A percentile compares a stretch with the other conserved stretches of the same genome.
These are phyloP conservation scores for Silurus asotus DNA, from an alignment of 2,113 vertebrate species.

Conservation along the genomic window DNA sequence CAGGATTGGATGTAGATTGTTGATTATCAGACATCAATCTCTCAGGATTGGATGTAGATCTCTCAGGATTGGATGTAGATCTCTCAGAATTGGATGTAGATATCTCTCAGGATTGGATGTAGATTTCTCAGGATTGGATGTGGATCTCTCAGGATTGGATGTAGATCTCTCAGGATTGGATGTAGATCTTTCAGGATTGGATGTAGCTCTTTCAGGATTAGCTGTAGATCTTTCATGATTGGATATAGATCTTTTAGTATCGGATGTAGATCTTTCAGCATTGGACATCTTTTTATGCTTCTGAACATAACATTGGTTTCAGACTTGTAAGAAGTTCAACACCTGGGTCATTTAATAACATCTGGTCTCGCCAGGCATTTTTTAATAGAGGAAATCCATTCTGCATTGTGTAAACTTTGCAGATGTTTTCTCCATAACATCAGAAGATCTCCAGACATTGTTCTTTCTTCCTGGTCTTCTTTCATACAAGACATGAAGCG, in stretches of 20 bases:
- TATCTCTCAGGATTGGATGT: no score
- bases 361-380: background rate
- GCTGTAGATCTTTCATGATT: no score
- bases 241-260: no score
- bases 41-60: no score
- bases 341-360: background rate
- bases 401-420: background rate
- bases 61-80: no score
- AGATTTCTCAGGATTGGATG: no score
- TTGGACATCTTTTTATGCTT: background rate
- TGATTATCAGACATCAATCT: no score
- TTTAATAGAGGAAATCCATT: background rate
- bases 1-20: no score
- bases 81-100: no score
- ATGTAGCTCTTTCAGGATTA: no score
- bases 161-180: background rate
- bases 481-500: background rate
- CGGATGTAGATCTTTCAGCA: background rate
- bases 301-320: background rate
- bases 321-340: background rate
- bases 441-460: background rate
- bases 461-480: background rate
- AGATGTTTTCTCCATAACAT: background rate
- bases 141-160: no score
- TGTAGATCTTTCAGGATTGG: no score